Evolutionary conservation across 92 coral and sea anemone species (phyloP).

Genomic region (Epizoanthus stellaris): DNA sequence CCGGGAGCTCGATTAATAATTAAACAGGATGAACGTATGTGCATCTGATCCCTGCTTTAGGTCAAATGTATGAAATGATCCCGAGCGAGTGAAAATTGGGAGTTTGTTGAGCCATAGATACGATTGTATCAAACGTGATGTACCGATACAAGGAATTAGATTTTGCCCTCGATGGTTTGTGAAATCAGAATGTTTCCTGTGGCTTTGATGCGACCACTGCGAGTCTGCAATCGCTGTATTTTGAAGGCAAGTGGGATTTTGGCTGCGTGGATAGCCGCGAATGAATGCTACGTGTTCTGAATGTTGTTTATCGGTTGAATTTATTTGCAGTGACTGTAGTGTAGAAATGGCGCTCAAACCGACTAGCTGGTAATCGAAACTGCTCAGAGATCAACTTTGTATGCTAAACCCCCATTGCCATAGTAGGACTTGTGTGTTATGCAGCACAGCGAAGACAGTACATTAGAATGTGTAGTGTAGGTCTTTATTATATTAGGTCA

Average conservation of each 20-base stretch:
- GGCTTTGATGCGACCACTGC: constrained; percentile 73
- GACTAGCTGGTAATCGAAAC: not conserved
- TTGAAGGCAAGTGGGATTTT: constrained; percentile 73
- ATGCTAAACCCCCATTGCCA: not conserved
- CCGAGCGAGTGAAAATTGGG: constrained; percentile 29
- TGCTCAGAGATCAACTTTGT: not conserved
- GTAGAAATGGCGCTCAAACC: constrained; percentile 17
- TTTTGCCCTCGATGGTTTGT: constrained; percentile 24
- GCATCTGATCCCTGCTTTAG: constrained; percentile 32
- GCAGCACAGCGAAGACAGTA: constrained; percentile 10
- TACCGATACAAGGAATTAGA: not conserved
- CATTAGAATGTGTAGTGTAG: constrained; percentile 3
- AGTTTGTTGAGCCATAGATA: constrained; percentile 16
- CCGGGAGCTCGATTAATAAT: constrained; percentile 56
- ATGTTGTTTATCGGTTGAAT: constrained; percentile 17
- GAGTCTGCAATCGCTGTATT: constrained; percentile 77
- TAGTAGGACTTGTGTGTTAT: not conserved
- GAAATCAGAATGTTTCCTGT: constrained; percentile 74
- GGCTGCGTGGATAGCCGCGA: constrained; percentile 6
- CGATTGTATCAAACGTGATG: constrained; percentile 5
- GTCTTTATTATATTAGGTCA: too few relatives aligned
- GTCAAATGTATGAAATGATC: constrained; percentile 28
- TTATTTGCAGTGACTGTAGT: constrained; percentile 7
- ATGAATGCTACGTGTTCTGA: constrained; percentile 13
- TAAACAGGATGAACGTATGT: constrained; percentile 37